Evolutionary conservation across 37 sponge, comb jelly and placozoan species (phyloP), one percentile per base, ranked within the genome.

Genomic region (Geodia barretti): DNA sequence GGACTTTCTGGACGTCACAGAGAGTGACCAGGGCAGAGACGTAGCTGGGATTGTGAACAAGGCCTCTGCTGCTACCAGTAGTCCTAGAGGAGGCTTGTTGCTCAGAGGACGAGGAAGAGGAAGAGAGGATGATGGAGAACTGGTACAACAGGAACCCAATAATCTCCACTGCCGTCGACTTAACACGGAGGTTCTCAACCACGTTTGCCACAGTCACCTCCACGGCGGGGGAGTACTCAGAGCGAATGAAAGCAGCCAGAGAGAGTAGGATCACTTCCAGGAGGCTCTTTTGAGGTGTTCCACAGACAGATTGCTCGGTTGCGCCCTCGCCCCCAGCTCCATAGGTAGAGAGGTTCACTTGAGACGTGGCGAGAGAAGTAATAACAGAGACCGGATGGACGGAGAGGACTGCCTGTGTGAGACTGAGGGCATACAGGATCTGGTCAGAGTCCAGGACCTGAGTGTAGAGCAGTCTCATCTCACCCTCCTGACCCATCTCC

Each of bases 11-110:
- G 11, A 88, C 73, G 4, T 88, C 89, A 62, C 89, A 88, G 25
- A 88, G 79, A 28, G 83, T 63, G n/a, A 88, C 65, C 65, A 88
- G 67, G 24, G 80, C 89, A 63, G 77, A 58, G 59, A 88, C 77
- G 36, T 71, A 87, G 42, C 81, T 76, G 1, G 82, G 54, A 39
- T 68, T 76, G 24, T 31, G 3, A 0, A 86, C 69, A 24, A 36
- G 7, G 38, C 78, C 64, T 7, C 33, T 31, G 17, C 34, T 4
- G 23, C 24, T 37, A 62, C 42, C 28, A 23, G 42, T 29, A 37
- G 11, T 39, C 20, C 34, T 29, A 42, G 1, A n/a, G 23, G 38
- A n/a, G 23, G 73, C 28, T 69, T 9, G 3, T 62, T n/a, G n/a
- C n/a, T n/a, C n/a, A n/a, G n/a, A n/a, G n/a, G n/a, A n/a, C n/a